Conservation (phyloP, 2,113 vertebrate species). For the Mionectes macconnelli region DNA sequence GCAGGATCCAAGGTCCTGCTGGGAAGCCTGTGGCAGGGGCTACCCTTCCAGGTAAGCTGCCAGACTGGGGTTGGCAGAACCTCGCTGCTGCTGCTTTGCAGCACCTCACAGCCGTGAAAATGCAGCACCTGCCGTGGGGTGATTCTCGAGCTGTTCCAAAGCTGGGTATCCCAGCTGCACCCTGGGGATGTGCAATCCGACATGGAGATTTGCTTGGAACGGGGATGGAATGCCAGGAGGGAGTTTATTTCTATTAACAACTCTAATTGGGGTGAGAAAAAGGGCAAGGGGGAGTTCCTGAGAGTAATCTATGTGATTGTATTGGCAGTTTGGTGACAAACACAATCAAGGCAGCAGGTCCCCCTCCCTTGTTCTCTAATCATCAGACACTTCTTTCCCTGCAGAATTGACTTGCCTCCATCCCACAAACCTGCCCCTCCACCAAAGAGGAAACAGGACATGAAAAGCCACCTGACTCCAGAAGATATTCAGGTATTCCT, state of each 20-base stretch:
- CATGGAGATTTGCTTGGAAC: neutral
- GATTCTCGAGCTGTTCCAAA: neutral
- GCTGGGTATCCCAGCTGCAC: neutral
- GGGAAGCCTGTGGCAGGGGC: neutral
- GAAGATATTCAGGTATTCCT: constrained; percentile 87
- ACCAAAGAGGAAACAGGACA: constrained; percentile 83
- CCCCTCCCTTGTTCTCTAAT: neutral
- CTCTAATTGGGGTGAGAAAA: neutral
- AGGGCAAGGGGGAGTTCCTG: neutral
- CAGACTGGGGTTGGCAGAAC: rapidly evolving
- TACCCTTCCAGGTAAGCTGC: neutral
- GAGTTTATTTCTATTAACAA: neutral
- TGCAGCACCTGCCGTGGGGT: neutral
- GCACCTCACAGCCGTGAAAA: neutral
- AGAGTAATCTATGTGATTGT: neutral
- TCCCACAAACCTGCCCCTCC: constrained; percentile 85
- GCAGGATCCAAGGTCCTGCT: neutral
- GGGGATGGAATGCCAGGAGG: neutral
- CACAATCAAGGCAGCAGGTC: neutral
- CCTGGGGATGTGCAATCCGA: neutral
- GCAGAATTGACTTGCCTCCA: constrained; percentile 84
- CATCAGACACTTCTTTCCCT: constrained; percentile 33
- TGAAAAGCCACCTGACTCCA: constrained; percentile 83
- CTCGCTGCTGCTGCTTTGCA: neutral
- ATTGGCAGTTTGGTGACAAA: neutral